These are phyloP conservation scores for Blastobasis adustella DNA, from an alignment of 2,888 invertebrate genomes.

Conservation along the genomic window DNA sequence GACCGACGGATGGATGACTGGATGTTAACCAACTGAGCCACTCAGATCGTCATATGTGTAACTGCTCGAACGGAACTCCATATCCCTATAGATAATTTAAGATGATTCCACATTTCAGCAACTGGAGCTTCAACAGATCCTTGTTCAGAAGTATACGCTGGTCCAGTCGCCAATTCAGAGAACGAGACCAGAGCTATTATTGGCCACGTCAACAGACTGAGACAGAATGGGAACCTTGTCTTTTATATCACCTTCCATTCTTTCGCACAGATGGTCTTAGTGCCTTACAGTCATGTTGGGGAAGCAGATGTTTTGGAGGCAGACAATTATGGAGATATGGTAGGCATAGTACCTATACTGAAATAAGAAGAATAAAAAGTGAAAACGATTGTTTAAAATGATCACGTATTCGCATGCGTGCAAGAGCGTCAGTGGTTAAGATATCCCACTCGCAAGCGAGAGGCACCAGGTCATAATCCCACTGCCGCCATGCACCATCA, in stretches of 20 bases:
- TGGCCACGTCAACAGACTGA: slow-evolving; percentile 31
- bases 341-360: slow-evolving; percentile 7
- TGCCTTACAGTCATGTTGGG: slow-evolving; percentile 74
- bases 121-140: slow-evolving; percentile 47
- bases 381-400: too few relatives aligned
- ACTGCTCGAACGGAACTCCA: too few relatives aligned
- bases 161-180: slow-evolving; percentile 72
- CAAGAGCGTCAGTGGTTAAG: too few relatives aligned
- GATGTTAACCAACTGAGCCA: too few relatives aligned
- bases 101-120: slow-evolving; percentile 26
- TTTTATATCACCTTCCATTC: slow-evolving; percentile 79
- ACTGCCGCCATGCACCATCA: too few relatives aligned
- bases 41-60: too few relatives aligned
- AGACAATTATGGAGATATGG: slow-evolving; percentile 44
- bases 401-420: too few relatives aligned
- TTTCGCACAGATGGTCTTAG: slow-evolving; percentile 79
- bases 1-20: too few relatives aligned
- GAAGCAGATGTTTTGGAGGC: slow-evolving; percentile 25
- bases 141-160: slow-evolving; percentile 65
- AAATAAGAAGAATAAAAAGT: neutral
- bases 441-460: too few relatives aligned
- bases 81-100: neutral
- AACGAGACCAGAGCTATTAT: slow-evolving; percentile 55
- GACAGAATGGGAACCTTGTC: slow-evolving; percentile 33
- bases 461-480: too few relatives aligned